Conservation (phyloP, 2,113 vertebrate species). For the Gila orcuttii region DNA sequence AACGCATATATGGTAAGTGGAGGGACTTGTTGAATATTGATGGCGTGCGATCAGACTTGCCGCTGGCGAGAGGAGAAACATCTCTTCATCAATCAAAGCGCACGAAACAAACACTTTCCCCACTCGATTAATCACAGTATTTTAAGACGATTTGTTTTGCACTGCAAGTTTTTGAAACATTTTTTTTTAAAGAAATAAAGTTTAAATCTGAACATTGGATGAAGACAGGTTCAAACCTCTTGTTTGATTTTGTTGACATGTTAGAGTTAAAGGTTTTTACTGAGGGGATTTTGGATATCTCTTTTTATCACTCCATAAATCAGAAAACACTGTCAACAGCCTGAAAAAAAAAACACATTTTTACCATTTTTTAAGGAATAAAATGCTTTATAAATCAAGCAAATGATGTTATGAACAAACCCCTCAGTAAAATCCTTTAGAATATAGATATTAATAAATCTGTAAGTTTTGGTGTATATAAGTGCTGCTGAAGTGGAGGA, state of each 20-base stretch:
- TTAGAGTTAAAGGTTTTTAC: neutral
- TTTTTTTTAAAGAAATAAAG: no score
- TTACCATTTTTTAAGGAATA: neutral
- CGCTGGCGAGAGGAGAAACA: slow-evolving; percentile 51
- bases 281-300: neutral
- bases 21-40: slow-evolving; percentile 75
- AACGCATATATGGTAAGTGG: slow-evolving; percentile 62
- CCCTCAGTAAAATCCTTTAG: neutral
- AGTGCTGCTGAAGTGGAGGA: neutral
- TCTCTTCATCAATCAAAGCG: slow-evolving; percentile 57
- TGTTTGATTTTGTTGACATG: neutral
- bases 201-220: neutral
- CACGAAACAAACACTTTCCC: slow-evolving; percentile 51
- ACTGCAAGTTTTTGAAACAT: no score
- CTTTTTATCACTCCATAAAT: neutral
- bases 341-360: neutral
- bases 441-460: neutral
- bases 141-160: neutral
- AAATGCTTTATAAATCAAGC: neutral
- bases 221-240: neutral
- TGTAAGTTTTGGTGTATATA: neutral
- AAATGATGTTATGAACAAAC: neutral
- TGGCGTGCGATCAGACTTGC: slow-evolving; percentile 59
- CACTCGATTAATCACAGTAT: neutral
- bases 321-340: neutral